Percentiles rank a stretch among this genome's conserved stretches.
Evolutionary conservation across 2,113 vertebrate species (phyloP).

Genomic region (Entelurus aequoreus): DNA sequence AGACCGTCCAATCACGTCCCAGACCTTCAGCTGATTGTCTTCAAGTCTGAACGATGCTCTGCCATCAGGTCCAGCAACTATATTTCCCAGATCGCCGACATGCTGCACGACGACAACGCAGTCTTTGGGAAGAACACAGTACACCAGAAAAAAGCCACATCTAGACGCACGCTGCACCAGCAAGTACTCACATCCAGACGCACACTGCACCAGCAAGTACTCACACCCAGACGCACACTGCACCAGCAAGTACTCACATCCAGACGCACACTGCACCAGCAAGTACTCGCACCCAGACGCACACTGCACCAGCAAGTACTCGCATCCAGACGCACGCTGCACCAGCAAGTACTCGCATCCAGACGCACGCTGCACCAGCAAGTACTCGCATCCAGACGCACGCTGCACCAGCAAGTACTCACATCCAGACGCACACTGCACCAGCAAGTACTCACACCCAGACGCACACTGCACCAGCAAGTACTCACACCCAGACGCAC

Average conservation of each 20-base stretch:
- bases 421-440: too few species aligned
- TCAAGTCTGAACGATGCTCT: constrained; percentile 80
- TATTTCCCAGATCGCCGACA: constrained; percentile 84
- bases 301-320: too few species aligned
- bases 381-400: too few species aligned
- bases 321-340: too few species aligned
- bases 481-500: too few species aligned
- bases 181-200: background rate
- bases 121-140: background rate
- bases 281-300: background rate
- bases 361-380: too few species aligned
- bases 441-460: too few species aligned
- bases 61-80: constrained; percentile 70
- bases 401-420: too few species aligned
- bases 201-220: background rate
- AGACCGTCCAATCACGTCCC: constrained; percentile 87
- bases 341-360: too few species aligned
- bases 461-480: too few species aligned
- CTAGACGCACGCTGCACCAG: background rate
- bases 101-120: constrained; percentile 68
- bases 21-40: constrained; percentile 77
- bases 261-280: background rate
- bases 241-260: background rate
- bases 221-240: background rate
- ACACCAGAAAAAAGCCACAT: background rate